phyloP scores from a whole-genome alignment of 2,113 vertebrate species.

The Semicossyphus pulcher region DNA sequence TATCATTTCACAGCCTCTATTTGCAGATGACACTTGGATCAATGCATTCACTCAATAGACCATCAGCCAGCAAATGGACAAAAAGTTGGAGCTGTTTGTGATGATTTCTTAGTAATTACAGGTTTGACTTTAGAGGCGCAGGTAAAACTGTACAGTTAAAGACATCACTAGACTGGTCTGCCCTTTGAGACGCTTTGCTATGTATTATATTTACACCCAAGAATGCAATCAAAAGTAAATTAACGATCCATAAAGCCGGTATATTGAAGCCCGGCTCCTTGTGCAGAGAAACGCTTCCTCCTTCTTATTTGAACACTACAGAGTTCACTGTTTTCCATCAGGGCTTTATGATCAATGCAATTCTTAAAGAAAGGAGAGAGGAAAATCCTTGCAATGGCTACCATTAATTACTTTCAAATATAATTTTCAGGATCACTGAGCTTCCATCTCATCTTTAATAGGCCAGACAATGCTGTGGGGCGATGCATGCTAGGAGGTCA shows the following conservation, averaged over 20 bases:
- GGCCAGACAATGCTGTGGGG: constrained; percentile 56
- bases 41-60: constrained; percentile 16
- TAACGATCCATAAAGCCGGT: no score
- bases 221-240: constrained; percentile 5
- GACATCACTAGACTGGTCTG: not conserved
- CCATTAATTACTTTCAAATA: constrained; percentile 44
- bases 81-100: not conserved
- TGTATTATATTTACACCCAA: not conserved
- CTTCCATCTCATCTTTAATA: constrained; percentile 56
- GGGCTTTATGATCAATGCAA: constrained; percentile 1
- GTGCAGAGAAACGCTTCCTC: not conserved
- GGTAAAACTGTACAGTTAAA: not conserved
- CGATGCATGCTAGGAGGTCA: constrained; percentile 68
- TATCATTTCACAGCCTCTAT: constrained; percentile 2
- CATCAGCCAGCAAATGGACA: constrained; percentile 20
- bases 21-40: constrained; percentile 42
- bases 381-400: not conserved
- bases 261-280: not conserved
- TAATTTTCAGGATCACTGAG: constrained; percentile 59
- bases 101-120: constrained; percentile 31
- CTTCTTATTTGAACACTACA: not conserved
- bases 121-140: not conserved
- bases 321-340: not conserved
- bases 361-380: not conserved
- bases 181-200: not conserved